These are phyloP conservation scores for Polypterus senegalus DNA, from an alignment of 2,113 vertebrate species.

Conservation along the genomic window DNA sequence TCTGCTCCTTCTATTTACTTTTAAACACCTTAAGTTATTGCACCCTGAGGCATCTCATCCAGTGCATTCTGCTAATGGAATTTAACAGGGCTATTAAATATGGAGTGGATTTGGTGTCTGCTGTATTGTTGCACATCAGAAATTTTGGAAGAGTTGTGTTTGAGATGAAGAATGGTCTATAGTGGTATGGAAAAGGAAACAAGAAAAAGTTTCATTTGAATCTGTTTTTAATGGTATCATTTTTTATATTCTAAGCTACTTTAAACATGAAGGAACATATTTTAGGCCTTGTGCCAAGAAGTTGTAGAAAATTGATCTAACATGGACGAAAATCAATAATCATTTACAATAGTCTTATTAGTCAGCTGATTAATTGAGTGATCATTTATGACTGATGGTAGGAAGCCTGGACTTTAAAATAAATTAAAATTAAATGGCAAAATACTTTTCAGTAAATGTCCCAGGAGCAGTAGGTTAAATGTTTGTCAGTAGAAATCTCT, in stretches of 20 bases:
- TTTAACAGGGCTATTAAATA: background rate
- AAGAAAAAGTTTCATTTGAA: background rate
- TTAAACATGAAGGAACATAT: background rate
- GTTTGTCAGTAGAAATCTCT: no score
- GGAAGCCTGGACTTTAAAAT: no score
- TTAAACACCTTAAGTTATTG: background rate
- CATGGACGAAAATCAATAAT: conserved; percentile 4
- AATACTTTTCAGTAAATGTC: no score
- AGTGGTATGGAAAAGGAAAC: background rate
- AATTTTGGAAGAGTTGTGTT: no score
- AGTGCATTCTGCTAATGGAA: background rate
- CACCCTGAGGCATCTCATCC: background rate
- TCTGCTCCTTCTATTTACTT: background rate
- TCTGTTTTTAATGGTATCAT: conserved; percentile 2
- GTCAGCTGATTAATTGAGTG: background rate
- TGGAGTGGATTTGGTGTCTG: no score
- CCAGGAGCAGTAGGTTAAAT: no score
- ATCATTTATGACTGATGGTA: background rate
- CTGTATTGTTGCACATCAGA: no score
- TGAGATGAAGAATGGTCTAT: no score
- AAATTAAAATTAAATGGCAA: no score
- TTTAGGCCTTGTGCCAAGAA: background rate
- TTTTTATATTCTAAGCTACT: background rate
- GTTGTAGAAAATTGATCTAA: background rate
- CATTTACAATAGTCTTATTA: conserved; percentile 3